A percentile compares a stretch with the other conserved stretches of the same genome.
Evolutionary conservation across 2,888 invertebrate species (phyloP).

Genomic region (Eulithis prunata): DNA sequence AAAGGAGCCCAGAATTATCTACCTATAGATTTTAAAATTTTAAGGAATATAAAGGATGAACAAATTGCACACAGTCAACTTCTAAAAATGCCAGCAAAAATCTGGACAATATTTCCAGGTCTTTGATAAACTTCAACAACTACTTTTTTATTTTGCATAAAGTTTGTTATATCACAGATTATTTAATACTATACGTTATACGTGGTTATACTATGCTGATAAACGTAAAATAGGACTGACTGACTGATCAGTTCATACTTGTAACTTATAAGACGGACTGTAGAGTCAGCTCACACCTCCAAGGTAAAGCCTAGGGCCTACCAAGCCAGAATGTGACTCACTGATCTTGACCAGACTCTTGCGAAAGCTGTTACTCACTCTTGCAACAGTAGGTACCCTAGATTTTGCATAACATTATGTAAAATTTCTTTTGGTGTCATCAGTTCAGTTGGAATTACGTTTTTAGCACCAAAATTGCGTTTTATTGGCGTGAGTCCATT

Average conservation of each 20-base stretch:
- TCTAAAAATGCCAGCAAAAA: too few species aligned
- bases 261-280: neutral
- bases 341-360: slow-evolving; percentile 37
- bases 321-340: slow-evolving; percentile 42
- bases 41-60: too few species aligned
- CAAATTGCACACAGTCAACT: too few species aligned
- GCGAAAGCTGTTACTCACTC: slow-evolving; percentile 42
- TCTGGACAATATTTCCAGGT: too few species aligned
- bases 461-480: slow-evolving; percentile 5
- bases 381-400: slow-evolving; percentile 21
- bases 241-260: slow-evolving; percentile 1
- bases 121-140: too few species aligned
- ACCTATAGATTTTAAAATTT: too few species aligned
- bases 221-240: too few species aligned
- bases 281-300: neutral
- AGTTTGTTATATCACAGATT: too few species aligned
- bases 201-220: too few species aligned
- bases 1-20: neutral
- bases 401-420: slow-evolving; percentile 38
- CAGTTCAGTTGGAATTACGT: slow-evolving; percentile 4
- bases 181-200: too few species aligned
- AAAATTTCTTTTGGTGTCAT: slow-evolving; percentile 30
- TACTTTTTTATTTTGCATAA: too few species aligned
- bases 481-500: neutral
- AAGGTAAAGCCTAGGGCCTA: slow-evolving; percentile 18